Conservation (phyloP, 92 coral and sea anemone genomes). For the Zoanthus gigantus region DNA sequence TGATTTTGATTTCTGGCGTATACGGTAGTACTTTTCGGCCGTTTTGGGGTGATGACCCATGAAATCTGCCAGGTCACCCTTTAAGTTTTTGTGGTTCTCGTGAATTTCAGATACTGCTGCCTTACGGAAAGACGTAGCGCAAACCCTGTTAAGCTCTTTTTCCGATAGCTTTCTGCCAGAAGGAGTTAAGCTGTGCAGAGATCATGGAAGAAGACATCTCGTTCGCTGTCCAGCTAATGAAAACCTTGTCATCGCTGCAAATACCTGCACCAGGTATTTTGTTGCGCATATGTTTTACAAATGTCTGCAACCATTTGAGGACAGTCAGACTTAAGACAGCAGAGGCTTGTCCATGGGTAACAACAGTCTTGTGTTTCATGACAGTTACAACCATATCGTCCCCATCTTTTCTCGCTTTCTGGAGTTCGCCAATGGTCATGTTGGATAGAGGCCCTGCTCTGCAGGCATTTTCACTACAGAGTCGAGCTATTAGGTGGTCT, state of each 20-base stretch:
- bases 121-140: slow-evolving; percentile 67
- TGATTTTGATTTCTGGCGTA: slow-evolving; percentile 59
- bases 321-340: too few species aligned
- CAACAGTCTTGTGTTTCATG: slow-evolving; percentile 34
- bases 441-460: slow-evolving; percentile 21
- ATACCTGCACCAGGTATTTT: slow-evolving; percentile 48
- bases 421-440: slow-evolving; percentile 33
- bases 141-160: slow-evolving; percentile 32
- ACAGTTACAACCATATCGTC: slow-evolving; percentile 17
- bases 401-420: slow-evolving; percentile 29
- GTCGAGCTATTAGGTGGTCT: slow-evolving; percentile 50
- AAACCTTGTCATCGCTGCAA: slow-evolving; percentile 44
- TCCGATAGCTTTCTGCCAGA: slow-evolving; percentile 62
- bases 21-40: slow-evolving; percentile 66
- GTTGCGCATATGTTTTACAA: slow-evolving; percentile 38
- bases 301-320: background rate
- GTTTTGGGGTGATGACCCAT: slow-evolving; percentile 68
- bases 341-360: background rate
- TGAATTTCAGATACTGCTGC: slow-evolving; percentile 67
- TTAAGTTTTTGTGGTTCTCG: slow-evolving; percentile 56
- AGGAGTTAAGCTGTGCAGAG: slow-evolving; percentile 65
- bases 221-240: slow-evolving; percentile 61
- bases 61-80: slow-evolving; percentile 65
- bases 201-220: slow-evolving; percentile 64
- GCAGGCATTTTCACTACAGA: slow-evolving; percentile 21